A percentile compares a stretch with the other conserved stretches of the same genome.
These are phyloP conservation scores for Folsomia manolachei DNA, from an alignment of 2,888 invertebrate species.

Conservation along the genomic window DNA sequence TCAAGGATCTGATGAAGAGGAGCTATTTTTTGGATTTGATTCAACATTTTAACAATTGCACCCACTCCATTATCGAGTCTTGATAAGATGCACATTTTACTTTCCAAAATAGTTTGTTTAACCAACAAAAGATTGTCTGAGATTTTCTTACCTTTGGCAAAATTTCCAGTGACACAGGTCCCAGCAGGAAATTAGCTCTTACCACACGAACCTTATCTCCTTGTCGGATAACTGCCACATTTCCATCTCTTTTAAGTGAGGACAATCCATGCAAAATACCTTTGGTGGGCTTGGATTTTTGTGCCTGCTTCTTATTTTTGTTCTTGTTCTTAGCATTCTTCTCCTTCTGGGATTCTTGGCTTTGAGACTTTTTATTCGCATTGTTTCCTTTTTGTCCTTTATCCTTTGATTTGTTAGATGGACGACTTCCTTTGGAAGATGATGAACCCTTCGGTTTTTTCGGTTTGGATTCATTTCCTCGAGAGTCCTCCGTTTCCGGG, in stretches of 20 bases:
- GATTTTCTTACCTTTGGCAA: constrained; percentile 41
- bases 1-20: constrained; percentile 4
- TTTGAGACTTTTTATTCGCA: neutral
- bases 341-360: constrained; percentile 17
- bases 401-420: neutral
- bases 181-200: constrained; percentile 42
- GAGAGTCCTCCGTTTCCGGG: neutral
- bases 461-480: constrained; percentile 10
- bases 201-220: constrained; percentile 39
- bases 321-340: constrained; percentile 13
- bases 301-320: neutral
- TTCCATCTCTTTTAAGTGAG: constrained; percentile 41
- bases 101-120: too few relatives aligned
- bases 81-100: too few relatives aligned
- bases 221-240: constrained; percentile 45
- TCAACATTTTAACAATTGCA: too few relatives aligned
- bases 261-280: constrained; percentile 48
- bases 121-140: neutral
- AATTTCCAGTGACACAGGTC: constrained; percentile 49
- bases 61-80: too few relatives aligned
- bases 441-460: constrained; percentile 1
- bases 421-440: neutral
- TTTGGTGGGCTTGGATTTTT: constrained; percentile 32
- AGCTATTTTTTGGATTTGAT: too few relatives aligned
- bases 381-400: neutral